Evolutionary conservation across 2,888 invertebrate genomes (phyloP).

Genomic region (Drosophila falleni): DNA sequence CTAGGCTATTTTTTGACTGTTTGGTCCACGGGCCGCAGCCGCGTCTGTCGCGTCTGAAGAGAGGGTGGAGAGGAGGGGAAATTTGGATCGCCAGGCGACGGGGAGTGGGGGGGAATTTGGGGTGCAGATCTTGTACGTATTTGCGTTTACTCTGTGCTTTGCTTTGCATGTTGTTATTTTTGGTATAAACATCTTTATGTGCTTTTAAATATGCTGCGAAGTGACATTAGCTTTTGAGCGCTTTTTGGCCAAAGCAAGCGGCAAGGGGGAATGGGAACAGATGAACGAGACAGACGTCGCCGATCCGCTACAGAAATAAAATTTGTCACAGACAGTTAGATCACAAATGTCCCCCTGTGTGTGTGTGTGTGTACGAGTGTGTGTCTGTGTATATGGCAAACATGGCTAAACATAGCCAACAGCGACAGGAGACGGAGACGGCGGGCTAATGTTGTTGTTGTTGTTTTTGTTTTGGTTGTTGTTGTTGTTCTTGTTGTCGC

Average conservation of each 20-base stretch:
- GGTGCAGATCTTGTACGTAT: constrained; percentile 28
- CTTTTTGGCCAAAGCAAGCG: constrained; percentile 28
- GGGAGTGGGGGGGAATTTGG: constrained; percentile 6
- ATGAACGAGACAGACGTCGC: constrained; percentile 64
- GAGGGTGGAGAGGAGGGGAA: neutral
- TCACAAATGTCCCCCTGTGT: constrained; percentile 51
- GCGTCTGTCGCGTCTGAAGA: constrained; percentile 41
- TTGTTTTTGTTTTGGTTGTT: neutral
- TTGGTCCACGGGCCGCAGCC: constrained; percentile 60
- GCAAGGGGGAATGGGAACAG: constrained; percentile 1
- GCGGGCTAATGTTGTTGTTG: neutral
- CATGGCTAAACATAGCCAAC: constrained; percentile 64
- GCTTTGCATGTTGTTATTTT: constrained; percentile 72
- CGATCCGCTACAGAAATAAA: constrained; percentile 79
- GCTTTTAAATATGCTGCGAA: constrained; percentile 81
- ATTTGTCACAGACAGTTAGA: constrained; percentile 80
- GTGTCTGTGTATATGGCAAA: constrained; percentile 44
- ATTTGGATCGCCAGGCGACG: constrained; percentile 8
- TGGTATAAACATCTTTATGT: constrained; percentile 81
- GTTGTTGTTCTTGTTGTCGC: constrained; percentile 24
- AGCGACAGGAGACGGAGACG: constrained; percentile 44
- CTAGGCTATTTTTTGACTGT: constrained; percentile 75
- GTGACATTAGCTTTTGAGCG: constrained; percentile 76
- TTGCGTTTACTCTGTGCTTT: constrained; percentile 17
- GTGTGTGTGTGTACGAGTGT: constrained; percentile 34